Conservation (phyloP, 2,888 invertebrate genomes). For the Piscicola geometra region DNA sequence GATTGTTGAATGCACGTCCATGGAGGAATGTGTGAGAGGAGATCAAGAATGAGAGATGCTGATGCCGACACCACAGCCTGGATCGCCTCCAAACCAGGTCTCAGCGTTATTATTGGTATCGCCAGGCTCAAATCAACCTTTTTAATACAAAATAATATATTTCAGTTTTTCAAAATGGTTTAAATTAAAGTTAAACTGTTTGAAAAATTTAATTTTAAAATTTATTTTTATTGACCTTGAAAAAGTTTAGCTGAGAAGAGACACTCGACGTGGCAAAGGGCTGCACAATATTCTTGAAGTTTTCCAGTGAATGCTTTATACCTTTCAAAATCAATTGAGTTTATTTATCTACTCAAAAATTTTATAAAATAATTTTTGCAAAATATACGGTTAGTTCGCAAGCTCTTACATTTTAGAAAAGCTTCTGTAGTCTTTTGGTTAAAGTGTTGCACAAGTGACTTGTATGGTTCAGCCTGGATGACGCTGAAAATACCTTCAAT, state of each 20-base stretch:
- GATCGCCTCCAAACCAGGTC: slow-evolving; percentile 79
- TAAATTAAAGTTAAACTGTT: too few species aligned
- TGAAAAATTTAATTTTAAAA: slow-evolving; percentile 6
- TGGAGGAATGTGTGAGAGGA: slow-evolving; percentile 82
- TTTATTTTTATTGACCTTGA: neutral
- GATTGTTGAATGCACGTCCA: slow-evolving; percentile 70
- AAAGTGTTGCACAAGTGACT: slow-evolving; percentile 60
- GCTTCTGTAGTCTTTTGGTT: slow-evolving; percentile 87
- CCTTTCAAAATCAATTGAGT: neutral
- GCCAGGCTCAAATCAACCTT: slow-evolving; percentile 74
- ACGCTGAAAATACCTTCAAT: neutral
- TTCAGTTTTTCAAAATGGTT: too few species aligned
- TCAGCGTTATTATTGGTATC: slow-evolving; percentile 80
- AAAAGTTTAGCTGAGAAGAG: neutral
- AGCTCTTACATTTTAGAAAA: slow-evolving; percentile 66
- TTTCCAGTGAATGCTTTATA: slow-evolving; percentile 15
- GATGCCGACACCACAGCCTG: slow-evolving; percentile 77
- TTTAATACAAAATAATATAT: too few species aligned
- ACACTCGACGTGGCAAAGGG: slow-evolving; percentile 3
- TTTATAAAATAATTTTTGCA: too few species aligned
- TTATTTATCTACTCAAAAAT: neutral
- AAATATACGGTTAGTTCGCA: too few species aligned
- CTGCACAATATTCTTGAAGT: slow-evolving; percentile 6
- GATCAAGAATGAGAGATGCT: slow-evolving; percentile 77
- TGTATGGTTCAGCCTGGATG: slow-evolving; percentile 48